Percentiles rank a stretch among this genome's conserved stretches.
Conservation (phyloP, 2,113 vertebrate species). For the Zootoca vivipara region DNA sequence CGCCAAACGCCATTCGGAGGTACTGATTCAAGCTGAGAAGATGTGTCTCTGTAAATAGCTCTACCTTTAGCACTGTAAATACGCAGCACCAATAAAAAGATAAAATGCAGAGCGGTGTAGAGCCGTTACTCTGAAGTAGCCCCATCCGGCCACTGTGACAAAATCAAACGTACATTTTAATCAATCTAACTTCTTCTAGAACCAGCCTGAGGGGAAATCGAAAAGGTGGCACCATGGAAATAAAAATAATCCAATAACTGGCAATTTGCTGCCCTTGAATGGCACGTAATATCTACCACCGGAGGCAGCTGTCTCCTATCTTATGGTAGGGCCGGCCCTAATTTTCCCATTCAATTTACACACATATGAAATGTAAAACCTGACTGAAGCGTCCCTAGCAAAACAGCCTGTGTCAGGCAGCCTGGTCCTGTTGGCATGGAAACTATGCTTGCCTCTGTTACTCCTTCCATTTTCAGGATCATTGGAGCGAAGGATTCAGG, state of each 20-base stretch:
- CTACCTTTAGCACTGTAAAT: no score
- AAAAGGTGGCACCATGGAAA: no score
- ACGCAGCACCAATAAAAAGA: no score
- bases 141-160: no score
- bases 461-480: conserved; percentile 12
- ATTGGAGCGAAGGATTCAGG: conserved; percentile 15
- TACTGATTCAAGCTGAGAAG: no score
- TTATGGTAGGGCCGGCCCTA: not conserved
- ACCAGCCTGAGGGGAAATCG: not conserved
- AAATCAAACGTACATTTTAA: not conserved
- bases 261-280: not conserved
- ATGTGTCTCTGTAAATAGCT: no score
- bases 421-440: conserved; percentile 18
- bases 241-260: not conserved
- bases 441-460: not conserved
- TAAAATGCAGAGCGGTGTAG: no score
- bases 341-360: not conserved
- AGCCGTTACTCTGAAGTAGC: no score
- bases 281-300: not conserved
- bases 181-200: not conserved
- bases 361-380: not conserved
- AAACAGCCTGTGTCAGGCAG: not conserved
- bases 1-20: no score
- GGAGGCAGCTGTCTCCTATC: not conserved
- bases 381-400: not conserved